Conservation (phyloP, 2,888 invertebrate genomes). For the Lasioglossum vierecki region DNA sequence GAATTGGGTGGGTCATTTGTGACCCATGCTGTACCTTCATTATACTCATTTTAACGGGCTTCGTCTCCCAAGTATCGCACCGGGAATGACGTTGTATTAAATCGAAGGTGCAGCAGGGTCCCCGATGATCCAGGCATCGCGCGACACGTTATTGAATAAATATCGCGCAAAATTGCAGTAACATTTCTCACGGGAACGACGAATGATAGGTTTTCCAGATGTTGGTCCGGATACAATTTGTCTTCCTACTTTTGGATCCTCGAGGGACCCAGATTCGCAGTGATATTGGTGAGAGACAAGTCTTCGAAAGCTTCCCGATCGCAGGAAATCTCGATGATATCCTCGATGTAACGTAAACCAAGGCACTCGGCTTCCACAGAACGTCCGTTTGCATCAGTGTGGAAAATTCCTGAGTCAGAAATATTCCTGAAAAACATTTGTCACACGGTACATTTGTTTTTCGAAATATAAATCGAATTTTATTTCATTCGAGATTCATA, state of each 20-base stretch:
- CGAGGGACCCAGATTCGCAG: conserved; percentile 92
- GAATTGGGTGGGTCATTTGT: background rate
- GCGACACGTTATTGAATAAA: background rate
- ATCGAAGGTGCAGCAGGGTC: background rate
- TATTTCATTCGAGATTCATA: too few species aligned
- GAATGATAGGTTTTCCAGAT: conserved; percentile 83
- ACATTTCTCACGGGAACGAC: conserved; percentile 1
- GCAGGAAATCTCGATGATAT: background rate
- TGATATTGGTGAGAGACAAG: conserved; percentile 89
- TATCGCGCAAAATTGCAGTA: background rate
- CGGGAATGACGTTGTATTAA: background rate
- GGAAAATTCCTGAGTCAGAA: background rate
- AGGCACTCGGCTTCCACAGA: background rate
- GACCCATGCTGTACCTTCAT: background rate
- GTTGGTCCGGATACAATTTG: conserved; percentile 95
- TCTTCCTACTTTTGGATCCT: conserved; percentile 94
- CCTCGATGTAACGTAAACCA: background rate
- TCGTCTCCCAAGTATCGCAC: background rate
- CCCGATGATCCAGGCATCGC: background rate
- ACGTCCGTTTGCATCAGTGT: background rate
- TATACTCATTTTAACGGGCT: background rate
- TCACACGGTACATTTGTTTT: background rate
- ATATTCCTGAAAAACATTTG: background rate
- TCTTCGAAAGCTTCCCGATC: background rate
- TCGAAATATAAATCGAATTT: background rate